Percentiles rank a stretch among this genome's conserved stretches.
Evolutionary conservation across 2,797 vertebrate species (phyloP).

Genomic region (Poeciliopsis presidionis): DNA sequence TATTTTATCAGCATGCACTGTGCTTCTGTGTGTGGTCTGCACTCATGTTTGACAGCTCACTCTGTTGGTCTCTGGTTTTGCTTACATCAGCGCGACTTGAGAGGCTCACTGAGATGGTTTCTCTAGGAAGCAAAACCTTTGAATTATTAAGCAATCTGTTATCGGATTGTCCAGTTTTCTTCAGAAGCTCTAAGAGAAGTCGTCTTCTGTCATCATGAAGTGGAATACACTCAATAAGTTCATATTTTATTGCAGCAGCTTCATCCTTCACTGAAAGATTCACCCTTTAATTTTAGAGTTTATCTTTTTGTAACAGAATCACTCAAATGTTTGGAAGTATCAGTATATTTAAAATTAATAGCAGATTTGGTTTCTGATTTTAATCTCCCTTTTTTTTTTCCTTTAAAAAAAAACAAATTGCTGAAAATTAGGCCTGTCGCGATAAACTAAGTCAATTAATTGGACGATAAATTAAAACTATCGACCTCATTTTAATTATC

Average conservation of each 20-base stretch:
- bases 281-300: neutral
- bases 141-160: slow-evolving; percentile 46
- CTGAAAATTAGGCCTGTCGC: too few relatives aligned
- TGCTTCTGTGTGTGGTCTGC: slow-evolving; percentile 14
- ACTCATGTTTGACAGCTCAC: slow-evolving; percentile 13
- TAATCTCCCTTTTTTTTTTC: too few relatives aligned
- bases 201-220: neutral
- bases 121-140: slow-evolving; percentile 34
- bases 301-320: neutral
- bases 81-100: slow-evolving; percentile 48
- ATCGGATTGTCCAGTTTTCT: slow-evolving; percentile 18
- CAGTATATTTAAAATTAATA: too few relatives aligned
- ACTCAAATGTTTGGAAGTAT: neutral
- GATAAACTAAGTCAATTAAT: too few relatives aligned
- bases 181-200: neutral
- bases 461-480: too few relatives aligned
- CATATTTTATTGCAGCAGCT: neutral
- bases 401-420: too few relatives aligned
- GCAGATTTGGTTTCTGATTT: too few relatives aligned
- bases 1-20: neutral
- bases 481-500: too few relatives aligned
- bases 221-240: neutral
- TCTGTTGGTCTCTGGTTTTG: slow-evolving; percentile 3
- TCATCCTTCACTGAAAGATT: neutral
- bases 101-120: slow-evolving; percentile 15